Evolutionary conservation across 2,113 vertebrate species (phyloP).

Genomic region (Haemorhous mexicanus): DNA sequence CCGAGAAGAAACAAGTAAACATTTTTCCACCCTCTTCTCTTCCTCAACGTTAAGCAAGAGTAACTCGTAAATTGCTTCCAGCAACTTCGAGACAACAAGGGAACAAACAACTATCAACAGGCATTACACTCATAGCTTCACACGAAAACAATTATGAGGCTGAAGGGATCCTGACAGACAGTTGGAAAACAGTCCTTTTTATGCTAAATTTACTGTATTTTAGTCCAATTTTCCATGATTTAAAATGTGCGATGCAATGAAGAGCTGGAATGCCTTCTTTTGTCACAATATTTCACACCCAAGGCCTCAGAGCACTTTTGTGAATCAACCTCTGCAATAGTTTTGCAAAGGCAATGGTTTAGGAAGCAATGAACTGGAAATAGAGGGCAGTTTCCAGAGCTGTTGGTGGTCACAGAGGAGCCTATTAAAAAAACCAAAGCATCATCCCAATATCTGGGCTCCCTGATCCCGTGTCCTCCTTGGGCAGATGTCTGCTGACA

Average conservation of each 20-base stretch:
- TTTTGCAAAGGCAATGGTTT: neutral
- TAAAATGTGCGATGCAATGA: conserved; percentile 39
- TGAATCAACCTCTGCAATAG: neutral
- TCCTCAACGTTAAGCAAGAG: conserved; percentile 53
- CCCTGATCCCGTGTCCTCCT: accelerated
- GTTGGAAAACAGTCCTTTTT: conserved; percentile 38
- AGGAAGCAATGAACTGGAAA: neutral
- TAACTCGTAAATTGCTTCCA: conserved; percentile 66
- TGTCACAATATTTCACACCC: conserved; percentile 38
- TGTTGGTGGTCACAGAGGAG: neutral
- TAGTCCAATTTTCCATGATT: conserved; percentile 49
- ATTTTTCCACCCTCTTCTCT: conserved; percentile 51
- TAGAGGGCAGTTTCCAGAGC: neutral
- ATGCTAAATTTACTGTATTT: conserved; percentile 41
- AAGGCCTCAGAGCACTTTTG: conserved; percentile 16
- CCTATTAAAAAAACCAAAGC: neutral
- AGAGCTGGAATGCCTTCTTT: conserved; percentile 21
- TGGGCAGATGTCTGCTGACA: neutral
- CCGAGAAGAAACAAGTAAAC: conserved; percentile 12
- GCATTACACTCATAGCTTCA: conserved; percentile 37
- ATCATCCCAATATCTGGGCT: neutral
- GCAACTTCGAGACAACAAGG: conserved; percentile 28
- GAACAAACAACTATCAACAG: conserved; percentile 62
- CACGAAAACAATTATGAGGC: conserved; percentile 24
- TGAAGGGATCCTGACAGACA: conserved; percentile 41